Conservation (phyloP, 2,113 vertebrate genomes). For the Thomomys bottae region DNA sequence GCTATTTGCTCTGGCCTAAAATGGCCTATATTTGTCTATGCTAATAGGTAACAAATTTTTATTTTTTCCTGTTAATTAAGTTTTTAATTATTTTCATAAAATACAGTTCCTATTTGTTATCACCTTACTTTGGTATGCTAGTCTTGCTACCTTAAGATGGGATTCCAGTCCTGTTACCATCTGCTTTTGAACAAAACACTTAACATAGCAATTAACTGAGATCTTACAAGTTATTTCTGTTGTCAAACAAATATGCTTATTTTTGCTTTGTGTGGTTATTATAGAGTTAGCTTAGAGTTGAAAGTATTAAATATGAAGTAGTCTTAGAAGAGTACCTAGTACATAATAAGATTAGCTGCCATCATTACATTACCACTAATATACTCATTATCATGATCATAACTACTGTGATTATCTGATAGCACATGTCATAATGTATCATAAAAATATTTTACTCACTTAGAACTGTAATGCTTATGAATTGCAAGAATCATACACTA, state of each 20-base stretch:
- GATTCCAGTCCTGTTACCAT: neutral
- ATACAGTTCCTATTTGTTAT: neutral
- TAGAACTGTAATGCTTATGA: neutral
- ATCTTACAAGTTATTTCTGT: neutral
- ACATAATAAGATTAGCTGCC: neutral
- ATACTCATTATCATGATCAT: neutral
- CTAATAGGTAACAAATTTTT: neutral
- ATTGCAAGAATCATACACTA: neutral
- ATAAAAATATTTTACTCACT: constrained; percentile 55
- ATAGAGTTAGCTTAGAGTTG: neutral
- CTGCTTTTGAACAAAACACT: neutral
- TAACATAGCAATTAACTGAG: neutral
- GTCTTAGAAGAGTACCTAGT: neutral
- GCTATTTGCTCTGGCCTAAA: neutral
- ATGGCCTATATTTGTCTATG: neutral
- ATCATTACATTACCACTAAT: neutral
- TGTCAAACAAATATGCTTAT: neutral
- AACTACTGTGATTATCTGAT: neutral
- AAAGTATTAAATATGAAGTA: neutral
- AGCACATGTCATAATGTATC: neutral
- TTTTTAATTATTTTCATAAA: constrained; percentile 10
- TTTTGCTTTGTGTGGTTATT: neutral
- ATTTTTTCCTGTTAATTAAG: neutral
- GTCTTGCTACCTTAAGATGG: neutral
- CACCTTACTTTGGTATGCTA: neutral